Conservation (phyloP, 2,113 vertebrate species). For the Eulacestoma nigropectus region DNA sequence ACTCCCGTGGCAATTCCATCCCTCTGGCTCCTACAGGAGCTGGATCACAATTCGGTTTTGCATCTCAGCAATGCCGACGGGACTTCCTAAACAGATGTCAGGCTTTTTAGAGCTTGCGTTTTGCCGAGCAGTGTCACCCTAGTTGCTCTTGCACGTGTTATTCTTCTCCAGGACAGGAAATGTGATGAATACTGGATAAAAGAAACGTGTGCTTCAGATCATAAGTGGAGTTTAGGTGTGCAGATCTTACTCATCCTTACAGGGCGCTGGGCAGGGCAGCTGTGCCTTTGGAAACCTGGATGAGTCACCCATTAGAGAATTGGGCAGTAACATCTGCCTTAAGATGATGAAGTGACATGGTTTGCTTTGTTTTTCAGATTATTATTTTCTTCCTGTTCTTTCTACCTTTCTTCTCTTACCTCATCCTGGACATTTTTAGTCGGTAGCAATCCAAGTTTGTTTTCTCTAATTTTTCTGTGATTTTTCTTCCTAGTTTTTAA, state of each 20-base stretch:
- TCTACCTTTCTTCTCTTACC: background rate
- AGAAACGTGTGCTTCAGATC: background rate
- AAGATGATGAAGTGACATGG: background rate
- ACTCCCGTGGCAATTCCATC: background rate
- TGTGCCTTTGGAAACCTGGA: background rate
- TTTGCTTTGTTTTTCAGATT: background rate
- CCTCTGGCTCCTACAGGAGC: background rate
- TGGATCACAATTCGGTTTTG: background rate
- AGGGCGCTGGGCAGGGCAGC: background rate
- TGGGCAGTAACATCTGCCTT: background rate
- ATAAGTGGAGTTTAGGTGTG: background rate
- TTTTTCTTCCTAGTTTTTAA: background rate
- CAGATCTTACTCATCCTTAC: rapidly evolving
- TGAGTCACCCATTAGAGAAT: background rate
- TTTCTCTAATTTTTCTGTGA: background rate
- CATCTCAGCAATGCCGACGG: background rate
- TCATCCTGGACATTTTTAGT: background rate
- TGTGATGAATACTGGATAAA: background rate
- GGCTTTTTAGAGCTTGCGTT: background rate
- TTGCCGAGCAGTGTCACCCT: background rate
- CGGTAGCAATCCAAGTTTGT: background rate
- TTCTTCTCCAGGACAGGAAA: background rate
- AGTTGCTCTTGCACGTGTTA: background rate
- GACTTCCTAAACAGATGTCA: background rate
- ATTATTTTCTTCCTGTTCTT: background rate